A percentile compares a stretch with the other conserved stretches of the same genome.
phyloP scores from a whole-genome alignment of 2,888 invertebrate genomes.

The Azorinus chamasolen region DNA sequence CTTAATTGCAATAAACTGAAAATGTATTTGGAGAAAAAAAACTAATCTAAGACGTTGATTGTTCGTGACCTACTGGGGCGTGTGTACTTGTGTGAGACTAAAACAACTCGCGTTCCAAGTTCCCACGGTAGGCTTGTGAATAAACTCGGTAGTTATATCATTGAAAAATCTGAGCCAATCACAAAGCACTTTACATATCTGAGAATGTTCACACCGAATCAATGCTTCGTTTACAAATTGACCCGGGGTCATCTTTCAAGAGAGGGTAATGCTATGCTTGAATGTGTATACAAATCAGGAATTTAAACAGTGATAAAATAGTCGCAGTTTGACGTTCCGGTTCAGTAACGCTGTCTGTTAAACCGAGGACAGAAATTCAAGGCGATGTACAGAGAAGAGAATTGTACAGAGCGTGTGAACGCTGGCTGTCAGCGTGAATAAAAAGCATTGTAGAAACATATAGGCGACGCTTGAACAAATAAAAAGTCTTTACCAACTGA shows the following conservation, averaged over 20 bases:
- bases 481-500: too few species aligned
- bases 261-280: conserved; percentile 20
- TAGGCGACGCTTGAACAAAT: too few species aligned
- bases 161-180: conserved; percentile 67
- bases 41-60: too few species aligned
- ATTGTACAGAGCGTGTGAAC: too few species aligned
- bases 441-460: too few species aligned
- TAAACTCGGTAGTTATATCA: conserved; percentile 66
- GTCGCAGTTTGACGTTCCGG: conserved; percentile 20
- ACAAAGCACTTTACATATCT: conserved; percentile 31
- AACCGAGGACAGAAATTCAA: not conserved
- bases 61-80: not conserved
- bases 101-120: conserved; percentile 25
- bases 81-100: conserved; percentile 35
- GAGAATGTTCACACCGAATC: conserved; percentile 49
- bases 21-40: too few species aligned
- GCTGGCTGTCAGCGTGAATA: too few species aligned
- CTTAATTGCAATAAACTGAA: too few species aligned
- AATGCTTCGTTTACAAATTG: conserved; percentile 36
- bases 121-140: conserved; percentile 77
- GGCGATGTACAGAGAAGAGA: too few species aligned
- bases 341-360: conserved; percentile 11
- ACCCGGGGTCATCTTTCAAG: conserved; percentile 52
- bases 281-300: conserved; percentile 35
- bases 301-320: conserved; percentile 32